Evolutionary conservation across 2,797 vertebrate genomes (phyloP), one percentile per base, ranked within the genome.

Genomic region (Picus viridis): DNA sequence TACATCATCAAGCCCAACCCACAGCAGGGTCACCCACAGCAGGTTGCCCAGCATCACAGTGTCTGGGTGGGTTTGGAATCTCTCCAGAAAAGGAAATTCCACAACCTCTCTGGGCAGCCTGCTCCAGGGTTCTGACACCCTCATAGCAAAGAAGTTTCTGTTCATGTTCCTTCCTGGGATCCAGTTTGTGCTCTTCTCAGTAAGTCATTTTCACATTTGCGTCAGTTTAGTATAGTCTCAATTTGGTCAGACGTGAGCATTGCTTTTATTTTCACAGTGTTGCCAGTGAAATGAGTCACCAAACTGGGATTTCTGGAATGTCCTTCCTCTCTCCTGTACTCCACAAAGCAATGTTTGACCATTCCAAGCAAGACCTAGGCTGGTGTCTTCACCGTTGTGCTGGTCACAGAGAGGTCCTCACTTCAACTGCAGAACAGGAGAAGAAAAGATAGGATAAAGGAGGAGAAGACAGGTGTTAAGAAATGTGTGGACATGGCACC

Each of bases 201-300:
- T 67, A 86, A 92, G 74, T 78, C 5, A 91, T 90, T 91, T 91
- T 83, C 64, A 88, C 70, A 84, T 92, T 93, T 91, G 78, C 53
- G 90, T 90, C 86, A 86, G 85, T 91, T 89, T 86, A 96, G 49
- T 39, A 26, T 70, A 72, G 70, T 65, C 59, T 49, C 43, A 80
- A 70, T 94, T 86, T 88, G 57, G 77, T 53, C 78, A 67, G 86
- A 83, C 77, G 57, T 29, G 62, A 88, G 34, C 47, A 70, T 24
- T 0, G 0, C 34, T 88, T 88, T 88, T 72, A 47, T 59, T 57
- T 91, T 83, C n/a, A 34, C 61, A 34, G 29, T 63, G 86, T 86
- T 93, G 49, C 91, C 47, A 59, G 79, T 73, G 85, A 69, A 64
- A 92, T 93, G 77, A 81, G 70, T 54, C 62, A 89, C 56, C 51